Base-by-base conservation (phyloP, 2,113 vertebrate species). In the Pterocles gutturalis region DNA sequence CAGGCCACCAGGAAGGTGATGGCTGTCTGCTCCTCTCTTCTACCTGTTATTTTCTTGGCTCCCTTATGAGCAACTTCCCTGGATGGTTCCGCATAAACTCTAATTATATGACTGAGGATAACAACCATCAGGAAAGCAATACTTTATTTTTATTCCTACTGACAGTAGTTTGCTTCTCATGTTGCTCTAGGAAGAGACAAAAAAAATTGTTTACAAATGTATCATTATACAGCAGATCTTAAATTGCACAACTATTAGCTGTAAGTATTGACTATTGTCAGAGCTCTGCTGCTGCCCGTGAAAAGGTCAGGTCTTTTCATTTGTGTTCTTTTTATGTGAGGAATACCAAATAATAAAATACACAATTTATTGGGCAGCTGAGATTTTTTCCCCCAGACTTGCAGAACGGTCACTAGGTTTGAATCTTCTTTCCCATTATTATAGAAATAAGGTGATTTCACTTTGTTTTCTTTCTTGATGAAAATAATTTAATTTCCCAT, bases 261-360 rank as follows among this genome's bases (percentile, higher is more conserved):
- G 69, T 90, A 94, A 92, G 64, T 93, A 92, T 95, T 96, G 96
- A 96, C 94, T 83, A 79, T 72, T 95, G 94, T 88, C 89, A 96
- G 88, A 93, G 67, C 46, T 60, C 53, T 67, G 60, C 79, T 72
- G 29, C 66, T 64, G 77, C 78, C 71, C 11, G 1, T 89, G 95
- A 96, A 98, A 98, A 98, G 96, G 96, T 96, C 97, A 97, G 85
- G 80, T 7, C 91, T 97, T 96, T 97, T 85, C 93, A 82, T 95
- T 93, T 85, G 48, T 89, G 83, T 89, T 93, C 91, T 69, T 94
- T 95, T 94, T 86, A 71, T 86, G 67, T 87, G 83, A 97, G 87
- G 76, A 98, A 97, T 95, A 95, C 76, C 91, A 98, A 97, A 98
- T 80, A 96, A 93, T 54, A 92, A 97, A 93, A n/a, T 31, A 48